These are phyloP conservation scores for Synodontis membranacea DNA, from an alignment of 2,113 vertebrate genomes.

Conservation along the genomic window DNA sequence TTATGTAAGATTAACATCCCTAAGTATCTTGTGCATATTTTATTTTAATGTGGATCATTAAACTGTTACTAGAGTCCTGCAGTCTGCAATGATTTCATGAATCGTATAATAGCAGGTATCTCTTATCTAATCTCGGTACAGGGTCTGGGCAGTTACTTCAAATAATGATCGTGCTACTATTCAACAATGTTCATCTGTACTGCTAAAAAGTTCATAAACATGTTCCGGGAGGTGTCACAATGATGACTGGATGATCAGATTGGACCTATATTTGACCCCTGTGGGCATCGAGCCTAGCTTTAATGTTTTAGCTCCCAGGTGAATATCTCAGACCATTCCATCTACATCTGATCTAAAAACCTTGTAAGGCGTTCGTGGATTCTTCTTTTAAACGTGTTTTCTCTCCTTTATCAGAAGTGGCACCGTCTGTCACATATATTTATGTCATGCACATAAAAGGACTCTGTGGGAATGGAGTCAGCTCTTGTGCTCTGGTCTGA, in stretches of 20 bases:
- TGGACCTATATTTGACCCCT: background rate
- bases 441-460: conserved; percentile 34
- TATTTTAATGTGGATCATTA: conserved; percentile 8
- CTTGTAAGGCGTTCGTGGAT: background rate
- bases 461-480: conserved; percentile 24
- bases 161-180: background rate
- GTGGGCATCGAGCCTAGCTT: background rate
- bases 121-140: conserved; percentile 16
- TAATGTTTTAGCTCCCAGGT: background rate
- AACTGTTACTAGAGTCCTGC: background rate
- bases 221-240: background rate
- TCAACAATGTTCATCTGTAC: background rate
- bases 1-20: background rate
- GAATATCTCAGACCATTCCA: background rate
- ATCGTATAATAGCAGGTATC: background rate
- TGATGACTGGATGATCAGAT: background rate
- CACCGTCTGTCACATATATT: conserved; percentile 48
- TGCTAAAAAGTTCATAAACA: background rate
- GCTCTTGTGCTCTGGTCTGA: conserved; percentile 43
- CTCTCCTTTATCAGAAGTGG: conserved; percentile 23
- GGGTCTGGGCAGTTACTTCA: conserved; percentile 13
- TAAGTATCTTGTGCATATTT: background rate
- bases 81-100: background rate
- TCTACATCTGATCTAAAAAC: background rate
- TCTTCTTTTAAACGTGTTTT: conserved; percentile 26